phyloP scores from a whole-genome alignment of 2,797 vertebrate genomes.

The Atherinosoma microstoma region DNA sequence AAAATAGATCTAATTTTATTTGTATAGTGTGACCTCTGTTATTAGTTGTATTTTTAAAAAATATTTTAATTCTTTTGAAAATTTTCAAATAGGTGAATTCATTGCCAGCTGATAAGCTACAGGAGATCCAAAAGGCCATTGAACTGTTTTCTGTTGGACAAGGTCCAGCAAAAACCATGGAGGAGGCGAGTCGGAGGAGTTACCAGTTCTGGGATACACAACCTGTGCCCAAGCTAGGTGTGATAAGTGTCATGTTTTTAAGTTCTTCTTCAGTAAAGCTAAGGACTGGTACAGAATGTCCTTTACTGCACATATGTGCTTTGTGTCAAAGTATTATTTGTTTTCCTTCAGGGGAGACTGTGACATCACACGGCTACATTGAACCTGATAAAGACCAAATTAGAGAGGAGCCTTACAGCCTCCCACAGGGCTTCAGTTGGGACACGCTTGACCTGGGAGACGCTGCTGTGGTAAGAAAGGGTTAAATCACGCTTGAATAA shows the following conservation, averaged over 20 bases:
- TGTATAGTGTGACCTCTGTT: not conserved
- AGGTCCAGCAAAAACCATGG: conserved; percentile 98
- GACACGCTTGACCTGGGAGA: conserved; percentile 94
- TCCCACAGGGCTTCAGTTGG: conserved; percentile 96
- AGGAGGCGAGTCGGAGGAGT: conserved; percentile 95
- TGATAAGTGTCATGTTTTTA: conserved; percentile 14
- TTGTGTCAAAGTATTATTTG: conserved; percentile 1
- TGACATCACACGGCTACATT: conserved; percentile 94
- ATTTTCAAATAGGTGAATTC: conserved; percentile 81
- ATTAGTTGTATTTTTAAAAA: not conserved
- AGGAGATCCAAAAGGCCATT: conserved; percentile 95
- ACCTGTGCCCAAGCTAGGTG: conserved; percentile 97
- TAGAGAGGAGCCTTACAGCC: conserved; percentile 95
- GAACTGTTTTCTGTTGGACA: conserved; percentile 97
- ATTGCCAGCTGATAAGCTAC: conserved; percentile 77
- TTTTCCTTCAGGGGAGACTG: conserved; percentile 89
- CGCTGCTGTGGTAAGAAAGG: conserved; percentile 90
- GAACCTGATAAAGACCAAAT: conserved; percentile 96
- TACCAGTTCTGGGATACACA: conserved; percentile 99
- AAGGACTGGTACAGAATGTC: not conserved
- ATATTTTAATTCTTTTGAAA: not conserved
- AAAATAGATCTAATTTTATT: not conserved
- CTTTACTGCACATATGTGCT: not conserved
- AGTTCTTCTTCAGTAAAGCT: not conserved
- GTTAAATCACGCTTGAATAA: not conserved